Conservation (phyloP, 1,140 invertebrate genomes). For the Acromyrmex echinatior region DNA sequence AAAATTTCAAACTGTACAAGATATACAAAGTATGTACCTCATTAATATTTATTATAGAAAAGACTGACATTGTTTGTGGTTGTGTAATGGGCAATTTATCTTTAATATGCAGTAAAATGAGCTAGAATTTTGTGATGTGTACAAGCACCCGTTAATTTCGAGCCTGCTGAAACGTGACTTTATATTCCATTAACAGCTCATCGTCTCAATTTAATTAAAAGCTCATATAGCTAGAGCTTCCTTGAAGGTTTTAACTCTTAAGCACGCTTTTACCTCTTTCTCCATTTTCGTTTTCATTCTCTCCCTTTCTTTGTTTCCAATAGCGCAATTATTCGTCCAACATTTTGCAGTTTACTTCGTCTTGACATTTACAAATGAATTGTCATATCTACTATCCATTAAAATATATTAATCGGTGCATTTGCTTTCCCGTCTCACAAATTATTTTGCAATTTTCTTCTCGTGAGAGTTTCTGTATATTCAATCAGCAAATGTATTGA, state of each 20-base stretch:
- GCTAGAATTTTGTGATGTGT: background rate
- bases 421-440: background rate
- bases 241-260: slow-evolving; percentile 44
- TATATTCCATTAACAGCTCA: slow-evolving; percentile 60
- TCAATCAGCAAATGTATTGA: slow-evolving; percentile 57
- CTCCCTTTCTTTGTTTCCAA: background rate
- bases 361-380: slow-evolving; percentile 32
- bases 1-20: background rate
- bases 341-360: background rate
- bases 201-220: slow-evolving; percentile 64
- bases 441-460: slow-evolving; percentile 4
- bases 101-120: slow-evolving; percentile 26
- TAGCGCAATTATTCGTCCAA: slow-evolving; percentile 26
- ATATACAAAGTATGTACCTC: background rate
- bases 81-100: background rate
- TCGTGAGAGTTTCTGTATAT: slow-evolving; percentile 26
- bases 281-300: slow-evolving; percentile 16
- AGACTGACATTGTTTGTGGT: background rate
- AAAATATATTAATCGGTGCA: slow-evolving; percentile 42
- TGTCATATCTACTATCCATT: slow-evolving; percentile 23
- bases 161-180: slow-evolving; percentile 48
- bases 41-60: background rate
- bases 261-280: slow-evolving; percentile 36
- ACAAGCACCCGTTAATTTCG: slow-evolving; percentile 22
- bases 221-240: slow-evolving; percentile 57